Evolutionary conservation across 2,888 invertebrate species (phyloP).

Genomic region (Ennomos fuscantarius): DNA sequence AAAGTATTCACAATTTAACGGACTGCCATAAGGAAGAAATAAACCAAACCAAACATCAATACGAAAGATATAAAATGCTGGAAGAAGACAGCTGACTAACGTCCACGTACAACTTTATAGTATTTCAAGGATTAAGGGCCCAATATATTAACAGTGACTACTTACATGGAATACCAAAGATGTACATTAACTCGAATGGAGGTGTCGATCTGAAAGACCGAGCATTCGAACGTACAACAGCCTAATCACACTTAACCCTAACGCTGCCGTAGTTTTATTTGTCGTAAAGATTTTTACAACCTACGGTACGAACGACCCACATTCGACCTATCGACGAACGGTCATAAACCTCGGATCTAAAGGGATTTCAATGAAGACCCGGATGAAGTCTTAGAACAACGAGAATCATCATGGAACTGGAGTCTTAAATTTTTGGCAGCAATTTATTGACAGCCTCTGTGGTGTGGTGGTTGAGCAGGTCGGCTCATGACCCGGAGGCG

Average conservation of each 20-base stretch:
- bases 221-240: conserved; percentile 44
- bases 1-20: neutral
- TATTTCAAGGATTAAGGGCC: conserved; percentile 30
- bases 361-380: conserved; percentile 64
- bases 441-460: no score
- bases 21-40: conserved; percentile 11
- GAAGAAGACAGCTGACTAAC: conserved; percentile 29
- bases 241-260: conserved; percentile 78
- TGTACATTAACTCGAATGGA: conserved; percentile 36
- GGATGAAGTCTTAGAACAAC: conserved; percentile 40
- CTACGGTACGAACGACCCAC: conserved; percentile 57
- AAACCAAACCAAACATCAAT: conserved; percentile 13
- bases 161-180: conserved; percentile 30
- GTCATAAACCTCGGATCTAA: conserved; percentile 62
- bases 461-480: no score
- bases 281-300: conserved; percentile 78
- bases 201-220: conserved; percentile 43
- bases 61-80: conserved; percentile 18
- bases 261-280: conserved; percentile 69
- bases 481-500: no score
- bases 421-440: conserved; percentile 5
- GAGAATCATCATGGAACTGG: conserved; percentile 7
- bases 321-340: conserved; percentile 59
- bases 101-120: conserved; percentile 28
- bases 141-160: conserved; percentile 35